Evolutionary conservation across 2,113 vertebrate genomes (phyloP).

Genomic region (Tupaia tana): DNA sequence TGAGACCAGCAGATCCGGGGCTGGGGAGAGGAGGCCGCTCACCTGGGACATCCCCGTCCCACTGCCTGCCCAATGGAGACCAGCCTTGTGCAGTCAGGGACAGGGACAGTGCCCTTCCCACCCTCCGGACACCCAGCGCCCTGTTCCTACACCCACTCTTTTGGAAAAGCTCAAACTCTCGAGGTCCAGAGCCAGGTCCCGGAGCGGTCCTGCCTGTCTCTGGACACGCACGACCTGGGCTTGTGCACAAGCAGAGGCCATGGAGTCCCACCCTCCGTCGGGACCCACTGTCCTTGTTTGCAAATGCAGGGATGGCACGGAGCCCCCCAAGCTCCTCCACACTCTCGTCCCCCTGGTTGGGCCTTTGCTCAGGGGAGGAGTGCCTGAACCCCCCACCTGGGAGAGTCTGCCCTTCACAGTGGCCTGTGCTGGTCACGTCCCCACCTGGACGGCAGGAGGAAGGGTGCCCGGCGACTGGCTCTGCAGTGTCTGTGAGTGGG

Average conservation of each 20-base stretch:
- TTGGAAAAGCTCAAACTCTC: not conserved
- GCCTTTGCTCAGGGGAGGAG: not conserved
- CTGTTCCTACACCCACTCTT: not conserved
- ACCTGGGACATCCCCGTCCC: not conserved
- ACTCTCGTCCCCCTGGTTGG: not conserved
- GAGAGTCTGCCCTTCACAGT: not conserved
- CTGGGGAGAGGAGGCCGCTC: not conserved
- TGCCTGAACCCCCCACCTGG: not conserved
- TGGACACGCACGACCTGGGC: not conserved
- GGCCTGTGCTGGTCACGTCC: not conserved
- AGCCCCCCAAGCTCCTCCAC: too few species aligned
- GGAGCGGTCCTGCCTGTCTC: not conserved
- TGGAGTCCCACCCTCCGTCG: not conserved
- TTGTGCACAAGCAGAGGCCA: not conserved
- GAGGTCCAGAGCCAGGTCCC: not conserved
- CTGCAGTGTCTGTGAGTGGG: too few species aligned
- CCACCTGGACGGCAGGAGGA: not conserved
- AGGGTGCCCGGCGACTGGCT: not conserved
- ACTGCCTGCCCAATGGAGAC: not conserved
- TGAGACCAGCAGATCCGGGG: not conserved
- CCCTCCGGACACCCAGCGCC: not conserved
- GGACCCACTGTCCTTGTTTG: not conserved
- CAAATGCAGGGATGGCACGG: not conserved
- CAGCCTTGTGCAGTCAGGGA: too few species aligned
- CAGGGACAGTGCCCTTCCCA: not conserved